Conservation (phyloP, 2,797 vertebrate genomes). For the Sphenopsis melanotis region DNA sequence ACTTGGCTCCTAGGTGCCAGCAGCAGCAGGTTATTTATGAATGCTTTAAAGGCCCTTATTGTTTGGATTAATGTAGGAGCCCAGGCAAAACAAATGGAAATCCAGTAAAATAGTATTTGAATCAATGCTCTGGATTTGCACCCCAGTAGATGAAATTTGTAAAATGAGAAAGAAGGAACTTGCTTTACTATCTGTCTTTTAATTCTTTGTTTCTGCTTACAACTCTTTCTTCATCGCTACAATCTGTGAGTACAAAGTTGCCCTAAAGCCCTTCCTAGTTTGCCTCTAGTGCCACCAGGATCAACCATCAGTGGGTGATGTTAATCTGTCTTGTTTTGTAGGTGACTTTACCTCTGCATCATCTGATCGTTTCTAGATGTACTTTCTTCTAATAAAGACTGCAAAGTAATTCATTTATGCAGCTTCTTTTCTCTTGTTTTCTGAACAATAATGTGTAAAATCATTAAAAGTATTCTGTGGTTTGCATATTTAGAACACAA, state of each 20-base stretch:
- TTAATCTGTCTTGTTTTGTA: slow-evolving; percentile 43
- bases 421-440: not conserved
- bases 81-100: slow-evolving; percentile 76
- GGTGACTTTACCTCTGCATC: slow-evolving; percentile 31
- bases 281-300: slow-evolving; percentile 21
- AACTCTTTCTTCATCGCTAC: not conserved
- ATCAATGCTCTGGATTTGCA: slow-evolving; percentile 60
- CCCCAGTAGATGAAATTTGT: slow-evolving; percentile 12
- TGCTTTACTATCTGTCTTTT: not conserved
- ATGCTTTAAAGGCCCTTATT: slow-evolving; percentile 79
- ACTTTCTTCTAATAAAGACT: not conserved
- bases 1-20: slow-evolving; percentile 74
- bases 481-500: not conserved
- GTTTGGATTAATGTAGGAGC: slow-evolving; percentile 78
- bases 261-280: slow-evolving; percentile 21
- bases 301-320: slow-evolving; percentile 18
- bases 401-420: not conserved
- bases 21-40: slow-evolving; percentile 81
- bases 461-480: not conserved
- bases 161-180: slow-evolving; percentile 3
- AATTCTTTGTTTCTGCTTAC: not conserved
- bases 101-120: slow-evolving; percentile 69
- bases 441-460: not conserved
- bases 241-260: slow-evolving; percentile 13
- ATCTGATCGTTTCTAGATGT: not conserved